Evolutionary conservation across 2,888 invertebrate genomes (phyloP).

Genomic region (Melanchra persicariae): DNA sequence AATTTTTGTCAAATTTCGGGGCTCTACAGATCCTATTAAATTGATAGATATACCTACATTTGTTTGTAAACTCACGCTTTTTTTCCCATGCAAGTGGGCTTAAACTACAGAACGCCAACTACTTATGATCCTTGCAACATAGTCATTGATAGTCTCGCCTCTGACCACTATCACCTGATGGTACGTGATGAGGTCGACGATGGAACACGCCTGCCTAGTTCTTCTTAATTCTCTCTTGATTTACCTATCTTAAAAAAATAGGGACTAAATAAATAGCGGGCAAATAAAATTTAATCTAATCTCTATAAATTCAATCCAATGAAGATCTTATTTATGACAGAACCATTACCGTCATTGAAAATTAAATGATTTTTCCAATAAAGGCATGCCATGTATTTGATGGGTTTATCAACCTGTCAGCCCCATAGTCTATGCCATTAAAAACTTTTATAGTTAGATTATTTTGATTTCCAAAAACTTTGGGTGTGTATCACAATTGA

Average conservation of each 20-base stretch:
- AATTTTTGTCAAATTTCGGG: too few species aligned
- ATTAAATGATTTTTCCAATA: conserved; percentile 28
- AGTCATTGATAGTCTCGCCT: too few species aligned
- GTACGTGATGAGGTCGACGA: too few species aligned
- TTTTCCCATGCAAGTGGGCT: too few species aligned
- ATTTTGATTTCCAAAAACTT: not conserved
- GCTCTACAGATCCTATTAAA: too few species aligned
- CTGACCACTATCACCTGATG: too few species aligned
- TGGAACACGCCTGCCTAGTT: too few species aligned
- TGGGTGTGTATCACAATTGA: not conserved
- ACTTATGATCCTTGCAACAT: too few species aligned
- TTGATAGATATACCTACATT: too few species aligned
- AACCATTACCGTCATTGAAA: conserved; percentile 13
- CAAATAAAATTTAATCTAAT: conserved; percentile 7
- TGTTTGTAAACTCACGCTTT: too few species aligned
- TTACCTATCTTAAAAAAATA: not conserved
- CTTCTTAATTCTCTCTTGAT: not conserved
- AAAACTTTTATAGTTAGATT: conserved; percentile 22
- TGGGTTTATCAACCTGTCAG: conserved; percentile 30
- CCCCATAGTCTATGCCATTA: conserved; percentile 13
- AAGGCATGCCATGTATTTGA: conserved; percentile 22
- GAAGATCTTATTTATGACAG: conserved; percentile 28
- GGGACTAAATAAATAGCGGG: not conserved
- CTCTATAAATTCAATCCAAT: conserved; percentile 11
- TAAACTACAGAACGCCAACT: too few species aligned